phyloP scores from a whole-genome alignment of 2,797 vertebrate genomes.

The Tamandua tetradactyla region DNA sequence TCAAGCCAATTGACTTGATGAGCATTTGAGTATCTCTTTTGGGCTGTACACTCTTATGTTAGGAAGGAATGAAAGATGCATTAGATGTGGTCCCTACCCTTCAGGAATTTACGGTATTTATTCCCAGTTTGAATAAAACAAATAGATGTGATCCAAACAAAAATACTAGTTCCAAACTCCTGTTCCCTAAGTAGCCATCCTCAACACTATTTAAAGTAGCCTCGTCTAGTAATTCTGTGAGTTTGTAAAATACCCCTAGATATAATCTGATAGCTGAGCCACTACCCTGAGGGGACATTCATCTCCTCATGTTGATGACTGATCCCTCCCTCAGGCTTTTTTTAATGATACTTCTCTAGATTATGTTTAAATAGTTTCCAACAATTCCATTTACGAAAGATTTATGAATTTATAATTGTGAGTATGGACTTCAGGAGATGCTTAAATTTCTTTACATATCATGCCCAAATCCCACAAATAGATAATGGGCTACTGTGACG shows the following conservation, averaged over 20 bases:
- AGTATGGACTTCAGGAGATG: background rate
- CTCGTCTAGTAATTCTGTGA: background rate
- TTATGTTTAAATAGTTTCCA: background rate
- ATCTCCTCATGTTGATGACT: fast-evolving
- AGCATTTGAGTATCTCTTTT: background rate
- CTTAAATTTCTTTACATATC: background rate
- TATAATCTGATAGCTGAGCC: background rate
- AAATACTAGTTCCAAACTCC: background rate
- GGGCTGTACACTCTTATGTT: background rate
- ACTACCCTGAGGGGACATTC: background rate
- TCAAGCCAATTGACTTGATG: background rate
- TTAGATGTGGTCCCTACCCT: background rate
- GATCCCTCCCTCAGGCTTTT: background rate
- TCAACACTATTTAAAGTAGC: background rate
- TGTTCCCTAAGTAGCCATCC: background rate
- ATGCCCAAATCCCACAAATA: background rate
- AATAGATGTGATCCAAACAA: background rate
- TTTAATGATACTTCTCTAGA: background rate
- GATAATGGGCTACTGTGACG: background rate
- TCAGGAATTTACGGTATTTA: background rate
- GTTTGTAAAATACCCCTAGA: background rate
- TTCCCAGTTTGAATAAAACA: background rate
- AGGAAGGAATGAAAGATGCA: background rate
- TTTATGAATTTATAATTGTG: background rate
- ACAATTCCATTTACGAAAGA: background rate